Evolutionary conservation across 2,797 vertebrate species (phyloP).

Genomic region (Urosaurus nigricauda): DNA sequence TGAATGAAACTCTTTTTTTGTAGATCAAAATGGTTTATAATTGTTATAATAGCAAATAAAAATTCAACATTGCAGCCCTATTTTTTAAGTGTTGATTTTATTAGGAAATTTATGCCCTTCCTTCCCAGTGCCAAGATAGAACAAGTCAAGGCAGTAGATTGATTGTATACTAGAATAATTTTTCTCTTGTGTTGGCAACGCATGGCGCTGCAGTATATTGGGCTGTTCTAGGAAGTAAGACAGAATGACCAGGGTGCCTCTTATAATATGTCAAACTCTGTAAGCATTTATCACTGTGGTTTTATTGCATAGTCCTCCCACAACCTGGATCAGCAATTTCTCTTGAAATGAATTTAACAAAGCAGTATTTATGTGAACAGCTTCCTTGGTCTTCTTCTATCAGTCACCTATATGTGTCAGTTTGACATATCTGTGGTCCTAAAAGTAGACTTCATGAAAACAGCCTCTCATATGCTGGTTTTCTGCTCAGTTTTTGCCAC

Average conservation of each 20-base stretch:
- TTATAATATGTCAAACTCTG: background rate
- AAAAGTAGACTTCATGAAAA: background rate
- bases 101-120: background rate
- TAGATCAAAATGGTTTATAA: background rate
- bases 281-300: background rate
- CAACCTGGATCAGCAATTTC: background rate
- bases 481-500: background rate
- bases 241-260: background rate
- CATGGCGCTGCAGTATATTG: background rate
- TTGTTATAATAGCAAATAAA: background rate
- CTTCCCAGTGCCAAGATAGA: background rate
- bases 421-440: background rate
- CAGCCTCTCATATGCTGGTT: background rate
- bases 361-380: background rate
- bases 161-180: background rate
- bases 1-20: background rate
- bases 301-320: background rate
- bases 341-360: slow-evolving; percentile 5
- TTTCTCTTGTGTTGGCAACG: background rate
- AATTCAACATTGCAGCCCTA: background rate
- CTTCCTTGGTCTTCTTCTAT: background rate
- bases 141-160: background rate
- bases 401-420: background rate
- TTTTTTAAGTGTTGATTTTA: background rate
- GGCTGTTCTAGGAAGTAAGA: background rate